Evolutionary conservation across 2,888 invertebrate species (phyloP), one percentile per base, ranked within the genome.

Genomic region (Melieria crassipennis): DNA sequence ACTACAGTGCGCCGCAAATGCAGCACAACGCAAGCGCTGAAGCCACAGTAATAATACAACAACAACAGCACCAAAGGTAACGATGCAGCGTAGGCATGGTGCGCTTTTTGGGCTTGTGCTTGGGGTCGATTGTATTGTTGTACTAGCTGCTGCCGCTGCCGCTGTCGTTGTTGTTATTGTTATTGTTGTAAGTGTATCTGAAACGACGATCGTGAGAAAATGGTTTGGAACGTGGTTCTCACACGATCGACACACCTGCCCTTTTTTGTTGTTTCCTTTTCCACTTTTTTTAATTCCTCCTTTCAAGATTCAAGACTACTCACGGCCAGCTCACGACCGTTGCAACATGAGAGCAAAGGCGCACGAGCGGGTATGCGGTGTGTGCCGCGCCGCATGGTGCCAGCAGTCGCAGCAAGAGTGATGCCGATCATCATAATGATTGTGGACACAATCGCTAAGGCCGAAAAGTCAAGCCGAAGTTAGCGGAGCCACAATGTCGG

Each of bases 241-340:
- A 86, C 86, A 86, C 86, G 86, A 86, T 86, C 86, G 86, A 86
- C 86, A 86, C 86, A 86, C 86, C 86, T 86, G 86, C 87, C 86
- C 85, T 85, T 85, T 85, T 86, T 86, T 81, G 77, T 77, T 79
- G 67, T 58, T 66, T 69, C 58, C 55, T 65, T 68, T 60, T 61
- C 30, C 9, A 56, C 64, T 75, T 65, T 68, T 77, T 76, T 77
- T 30, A 30, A 30, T 30, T 30, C 30, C 30, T 30, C 30, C 30
- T 30, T 30, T 82, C 79, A 82, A 80, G 83, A 82, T 83, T 81
- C 81, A 83, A 84, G 80, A 82, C 84, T 81, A 81, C 84, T 84
- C 82, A 84, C 82, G 80, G 84, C 83, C 84, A 84, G 86, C 84
- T 86, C 85, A 85, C 84, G 85, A 84, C 80, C 80, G 80, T 80